Base-by-base conservation (phyloP, 2,888 invertebrate genomes). In the Xanthia togata region DNA sequence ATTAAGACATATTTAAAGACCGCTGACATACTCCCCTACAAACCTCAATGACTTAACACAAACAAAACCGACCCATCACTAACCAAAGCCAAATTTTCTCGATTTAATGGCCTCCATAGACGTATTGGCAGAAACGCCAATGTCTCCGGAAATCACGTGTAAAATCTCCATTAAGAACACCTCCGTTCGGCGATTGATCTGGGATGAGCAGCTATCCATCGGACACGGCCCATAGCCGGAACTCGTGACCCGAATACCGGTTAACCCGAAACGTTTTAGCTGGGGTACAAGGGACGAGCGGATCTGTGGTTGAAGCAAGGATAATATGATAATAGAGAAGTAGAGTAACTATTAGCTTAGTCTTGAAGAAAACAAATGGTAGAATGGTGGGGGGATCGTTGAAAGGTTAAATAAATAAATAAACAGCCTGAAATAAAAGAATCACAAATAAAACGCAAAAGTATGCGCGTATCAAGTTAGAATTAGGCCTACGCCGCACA, bases 111-210 rank as follows among this genome's bases (percentile, higher is more conserved):
- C 83, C 86, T 44, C 87, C 85, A 86, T 89, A 91, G 93, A 93
- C 93, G 91, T 91, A 92, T 92, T 87, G 88, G 90, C 82, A 85
- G 88, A 90, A 90, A 91, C 83, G 89, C 89, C 87, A 89, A 84
- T 87, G 84, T 89, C 83, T 87, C 83, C 94, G 94, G 95, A 96
- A 95, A 95, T 96, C 94, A 96, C 93, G 95, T 95, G 96, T 96
- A 95, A 96, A 96, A 96, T 95, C 95, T 94, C 96, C 95, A 96
- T 96, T 96, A 95, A 93, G 93, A 92, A 92, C 93, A 92, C 92
- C 93, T 93, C 91, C 91, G 90, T 76, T 90, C 88, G 80, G 86
- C 91, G 93, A 95, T 95, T 95, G 95, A 96, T 95, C 94, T 92
- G 92, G 95, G 95, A 96, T 95, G 93, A 95, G 93, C 93, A 93